These are phyloP conservation scores for Cheilosia variabilis DNA, from an alignment of 2,888 invertebrate genomes.

Conservation along the genomic window DNA sequence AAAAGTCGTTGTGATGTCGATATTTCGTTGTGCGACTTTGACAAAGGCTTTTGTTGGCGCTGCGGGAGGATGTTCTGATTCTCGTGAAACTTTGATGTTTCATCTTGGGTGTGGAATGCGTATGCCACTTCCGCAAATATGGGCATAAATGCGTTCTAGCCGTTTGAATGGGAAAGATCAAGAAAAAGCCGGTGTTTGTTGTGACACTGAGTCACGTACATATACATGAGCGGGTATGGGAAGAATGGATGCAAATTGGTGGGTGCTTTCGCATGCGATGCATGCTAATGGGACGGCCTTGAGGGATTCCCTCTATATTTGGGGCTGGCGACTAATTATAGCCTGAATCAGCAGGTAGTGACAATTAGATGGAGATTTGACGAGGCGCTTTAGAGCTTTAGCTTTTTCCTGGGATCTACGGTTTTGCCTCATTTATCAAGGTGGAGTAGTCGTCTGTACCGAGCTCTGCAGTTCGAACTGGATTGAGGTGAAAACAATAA, in stretches of 20 bases:
- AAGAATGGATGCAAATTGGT: constrained; percentile 17
- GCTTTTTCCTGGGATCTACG: no score
- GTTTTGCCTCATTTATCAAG: no score
- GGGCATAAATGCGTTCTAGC: background rate
- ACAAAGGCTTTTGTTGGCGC: background rate
- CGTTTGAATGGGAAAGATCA: constrained; percentile 35
- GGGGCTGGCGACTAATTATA: constrained; percentile 5
- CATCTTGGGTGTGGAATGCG: constrained; percentile 32
- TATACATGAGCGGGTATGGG: background rate
- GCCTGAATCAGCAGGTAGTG: background rate
- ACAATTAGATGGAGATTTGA: background rate
- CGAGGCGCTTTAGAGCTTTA: background rate
- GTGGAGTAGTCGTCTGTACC: no score
- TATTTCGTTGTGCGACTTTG: constrained; percentile 3
- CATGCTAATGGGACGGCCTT: constrained; percentile 53
- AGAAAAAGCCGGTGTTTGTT: constrained; percentile 48
- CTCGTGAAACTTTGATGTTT: constrained; percentile 59
- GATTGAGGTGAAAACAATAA: no score
- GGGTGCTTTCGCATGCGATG: constrained; percentile 10
- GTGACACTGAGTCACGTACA: constrained; percentile 59
- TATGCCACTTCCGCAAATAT: constrained; percentile 34
- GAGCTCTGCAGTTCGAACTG: no score
- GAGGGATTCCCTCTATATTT: constrained; percentile 69
- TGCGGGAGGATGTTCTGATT: constrained; percentile 16
- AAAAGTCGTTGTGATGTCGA: constrained; percentile 6